A percentile compares a stretch with the other conserved stretches of the same genome.
phyloP scores from a whole-genome alignment of 1,140 invertebrate species.

The Vollenhovia emeryi region DNA sequence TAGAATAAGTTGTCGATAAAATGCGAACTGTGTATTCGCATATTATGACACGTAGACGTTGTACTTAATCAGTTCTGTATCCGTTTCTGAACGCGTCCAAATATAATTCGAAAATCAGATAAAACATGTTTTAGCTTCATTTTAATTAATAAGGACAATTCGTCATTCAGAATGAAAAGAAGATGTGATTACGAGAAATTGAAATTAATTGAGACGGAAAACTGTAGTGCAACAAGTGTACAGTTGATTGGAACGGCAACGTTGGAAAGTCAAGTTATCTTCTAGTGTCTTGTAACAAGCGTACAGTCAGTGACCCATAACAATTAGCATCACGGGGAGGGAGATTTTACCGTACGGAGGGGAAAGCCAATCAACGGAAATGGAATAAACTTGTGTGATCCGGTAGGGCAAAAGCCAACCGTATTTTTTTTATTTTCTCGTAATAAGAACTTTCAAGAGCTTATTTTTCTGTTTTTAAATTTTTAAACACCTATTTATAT shows the following conservation, averaged over 20 bases:
- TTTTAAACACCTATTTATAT: background rate
- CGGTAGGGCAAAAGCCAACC: constrained; percentile 71
- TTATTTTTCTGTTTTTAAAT: background rate
- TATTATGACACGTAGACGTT: background rate
- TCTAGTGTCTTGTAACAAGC: constrained; percentile 74
- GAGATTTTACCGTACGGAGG: constrained; percentile 69
- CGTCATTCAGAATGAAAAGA: background rate
- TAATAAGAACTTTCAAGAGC: background rate
- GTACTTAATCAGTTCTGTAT: background rate
- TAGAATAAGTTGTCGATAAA: background rate
- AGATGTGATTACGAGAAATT: background rate
- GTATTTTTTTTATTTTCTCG: constrained; percentile 60
- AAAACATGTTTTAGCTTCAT: background rate
- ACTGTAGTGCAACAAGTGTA: constrained; percentile 56
- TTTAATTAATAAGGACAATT: background rate
- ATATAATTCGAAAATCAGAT: background rate
- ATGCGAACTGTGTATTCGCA: background rate
- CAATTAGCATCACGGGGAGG: constrained; percentile 77
- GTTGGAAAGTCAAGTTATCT: constrained; percentile 75
- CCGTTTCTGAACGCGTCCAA: background rate
- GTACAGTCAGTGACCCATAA: constrained; percentile 82
- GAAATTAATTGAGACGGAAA: constrained; percentile 25
- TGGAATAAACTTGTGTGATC: constrained; percentile 81
- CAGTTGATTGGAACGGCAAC: constrained; percentile 71
- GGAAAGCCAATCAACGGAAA: constrained; percentile 82